Conservation (phyloP, 2,797 vertebrate species). For the Botia kubotai region DNA sequence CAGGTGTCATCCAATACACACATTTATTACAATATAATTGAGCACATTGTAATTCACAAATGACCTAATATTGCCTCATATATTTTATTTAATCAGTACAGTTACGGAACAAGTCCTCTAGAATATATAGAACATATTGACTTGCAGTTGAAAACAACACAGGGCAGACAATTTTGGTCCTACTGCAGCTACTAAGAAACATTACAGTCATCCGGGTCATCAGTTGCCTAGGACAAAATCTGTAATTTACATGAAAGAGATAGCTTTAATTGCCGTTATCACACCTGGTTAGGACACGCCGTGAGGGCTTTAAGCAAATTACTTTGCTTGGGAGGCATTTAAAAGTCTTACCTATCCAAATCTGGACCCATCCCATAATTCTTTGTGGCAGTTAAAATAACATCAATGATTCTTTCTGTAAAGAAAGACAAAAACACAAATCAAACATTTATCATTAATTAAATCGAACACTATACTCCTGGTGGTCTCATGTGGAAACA, state of each 20-base stretch:
- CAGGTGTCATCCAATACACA: neutral
- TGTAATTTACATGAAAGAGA: too few species aligned
- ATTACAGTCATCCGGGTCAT: too few species aligned
- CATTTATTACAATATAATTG: neutral
- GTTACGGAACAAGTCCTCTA: too few species aligned
- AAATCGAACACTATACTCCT: constrained; percentile 59
- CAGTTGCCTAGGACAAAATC: too few species aligned
- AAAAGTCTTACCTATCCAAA: constrained; percentile 67
- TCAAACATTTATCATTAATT: constrained; percentile 1
- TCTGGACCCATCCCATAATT: constrained; percentile 67
- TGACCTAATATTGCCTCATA: neutral
- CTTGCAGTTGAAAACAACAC: neutral
- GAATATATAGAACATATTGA: too few species aligned
- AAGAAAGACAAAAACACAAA: constrained; percentile 38
- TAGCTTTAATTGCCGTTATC: too few species aligned
- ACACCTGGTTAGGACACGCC: too few species aligned
- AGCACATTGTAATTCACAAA: neutral
- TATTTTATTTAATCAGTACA: too few species aligned
- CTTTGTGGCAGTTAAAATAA: constrained; percentile 68
- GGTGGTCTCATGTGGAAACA: constrained; percentile 67
- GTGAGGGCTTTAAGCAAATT: neutral
- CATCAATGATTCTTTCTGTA: constrained; percentile 72
- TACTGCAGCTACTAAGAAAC: too few species aligned
- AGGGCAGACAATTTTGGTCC: neutral
- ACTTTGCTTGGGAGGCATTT: neutral